These are phyloP conservation scores for Cactoblastis cactorum DNA, from an alignment of 2,888 invertebrate genomes.

Conservation along the genomic window DNA sequence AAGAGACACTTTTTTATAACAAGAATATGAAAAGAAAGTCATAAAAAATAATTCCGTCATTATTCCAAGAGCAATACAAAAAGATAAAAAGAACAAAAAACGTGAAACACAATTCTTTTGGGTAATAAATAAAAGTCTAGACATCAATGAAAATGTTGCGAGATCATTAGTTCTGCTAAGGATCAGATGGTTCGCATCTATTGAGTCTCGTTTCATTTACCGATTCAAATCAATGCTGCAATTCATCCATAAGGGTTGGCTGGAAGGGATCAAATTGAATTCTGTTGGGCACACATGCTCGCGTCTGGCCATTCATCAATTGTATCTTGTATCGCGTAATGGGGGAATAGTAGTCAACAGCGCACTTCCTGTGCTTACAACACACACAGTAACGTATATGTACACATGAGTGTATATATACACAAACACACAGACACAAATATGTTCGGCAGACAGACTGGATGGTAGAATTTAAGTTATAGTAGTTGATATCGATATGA, in stretches of 20 bases:
- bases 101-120: too few species aligned
- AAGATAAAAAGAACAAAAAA: too few species aligned
- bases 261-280: conserved; percentile 73
- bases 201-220: conserved; percentile 49
- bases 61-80: too few species aligned
- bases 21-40: too few species aligned
- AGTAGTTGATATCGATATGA: too few species aligned
- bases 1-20: too few species aligned
- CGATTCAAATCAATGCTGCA: conserved; percentile 66
- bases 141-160: not conserved
- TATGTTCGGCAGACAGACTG: too few species aligned
- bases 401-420: not conserved
- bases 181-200: conserved; percentile 10
- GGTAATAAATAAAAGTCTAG: too few species aligned
- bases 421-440: not conserved
- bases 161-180: not conserved
- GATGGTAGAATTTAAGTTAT: too few species aligned
- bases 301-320: conserved; percentile 68
- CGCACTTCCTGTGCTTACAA: conserved; percentile 49
- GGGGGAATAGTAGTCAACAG: conserved; percentile 63
- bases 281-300: conserved; percentile 66
- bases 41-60: too few species aligned
- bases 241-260: conserved; percentile 62
- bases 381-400: not conserved
- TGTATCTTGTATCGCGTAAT: conserved; percentile 66